These are phyloP conservation scores for Champsocephalus esox DNA, from an alignment of 2,797 vertebrate species.

Conservation along the genomic window DNA sequence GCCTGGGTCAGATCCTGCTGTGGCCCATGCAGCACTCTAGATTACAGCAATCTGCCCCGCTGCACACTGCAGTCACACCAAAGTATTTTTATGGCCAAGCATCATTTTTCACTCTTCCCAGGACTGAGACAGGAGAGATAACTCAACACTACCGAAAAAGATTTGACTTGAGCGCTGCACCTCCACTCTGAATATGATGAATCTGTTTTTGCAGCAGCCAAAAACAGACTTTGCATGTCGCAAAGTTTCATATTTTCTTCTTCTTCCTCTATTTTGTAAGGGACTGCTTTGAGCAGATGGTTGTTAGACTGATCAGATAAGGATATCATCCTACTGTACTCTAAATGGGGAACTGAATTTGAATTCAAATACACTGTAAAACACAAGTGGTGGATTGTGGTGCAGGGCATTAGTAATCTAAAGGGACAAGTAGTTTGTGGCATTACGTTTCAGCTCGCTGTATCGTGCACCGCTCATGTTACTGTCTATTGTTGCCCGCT, in stretches of 20 bases:
- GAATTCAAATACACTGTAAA: neutral
- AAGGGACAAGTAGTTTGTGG: neutral
- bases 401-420: constrained; percentile 5
- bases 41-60: constrained; percentile 46
- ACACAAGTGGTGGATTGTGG: neutral
- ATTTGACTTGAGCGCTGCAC: constrained; percentile 59
- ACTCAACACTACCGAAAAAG: constrained; percentile 67
- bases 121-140: constrained; percentile 57
- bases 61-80: constrained; percentile 47
- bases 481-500: constrained; percentile 24
- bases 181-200: constrained; percentile 69
- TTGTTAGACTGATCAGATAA: constrained; percentile 15
- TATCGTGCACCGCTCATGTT: constrained; percentile 11
- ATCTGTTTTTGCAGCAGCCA: constrained; percentile 61
- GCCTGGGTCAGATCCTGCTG: constrained; percentile 47
- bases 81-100: constrained; percentile 71
- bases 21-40: constrained; percentile 55
- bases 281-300: constrained; percentile 26
- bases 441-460: constrained; percentile 17
- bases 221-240: constrained; percentile 18
- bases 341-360: constrained; percentile 4
- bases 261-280: constrained; percentile 38
- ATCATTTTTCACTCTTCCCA: constrained; percentile 64
- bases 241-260: neutral
- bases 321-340: constrained; percentile 11